Base-by-base conservation (phyloP, 2,797 vertebrate genomes). In the Lutjanus campechanus region DNA sequence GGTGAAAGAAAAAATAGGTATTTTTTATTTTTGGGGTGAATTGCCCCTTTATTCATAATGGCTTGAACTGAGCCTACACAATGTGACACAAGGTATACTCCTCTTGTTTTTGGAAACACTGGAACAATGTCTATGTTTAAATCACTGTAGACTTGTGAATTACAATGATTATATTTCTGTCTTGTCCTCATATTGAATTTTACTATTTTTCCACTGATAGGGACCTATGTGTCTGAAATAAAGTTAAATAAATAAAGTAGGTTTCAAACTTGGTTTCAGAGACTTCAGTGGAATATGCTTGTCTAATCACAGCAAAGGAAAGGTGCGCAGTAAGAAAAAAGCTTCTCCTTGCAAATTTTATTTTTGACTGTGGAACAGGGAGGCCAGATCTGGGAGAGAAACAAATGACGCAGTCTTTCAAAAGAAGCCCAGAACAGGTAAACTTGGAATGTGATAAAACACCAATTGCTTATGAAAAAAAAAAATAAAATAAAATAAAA, bases 331-430 rank as follows among this genome's bases (percentile, higher is more conserved):
- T 25, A 25, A 61, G 43, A 49, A 68, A 73, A 47, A 44, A 12
- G 8, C 25, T 54, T 66, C 12, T 22, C 9, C 41, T 69, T 71
- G 55, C 50, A 73, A 61, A 55, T 68, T 58, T 62, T 53, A 72
- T 62, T 72, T 69, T 60, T 49, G 58, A 54, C 29, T 69, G 47
- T 1, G 0, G 41, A 70, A 60, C 72, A 75, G 7, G 11, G 47
- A 20, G 61, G 44, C 13, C 11, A n/a, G 17, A 61, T 61, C 29
- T 56, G 19, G 1, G 25, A 74, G 66, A 59, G 55, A 64, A 81
- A 70, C 11, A 56, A 58, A 56, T 7, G 46, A 51, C 20, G 19
- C 22, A 46, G 8, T 19, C 5, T 50, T 59, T 76, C 5, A 55
- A 63, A 61, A 70, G 11, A 71, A 41, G 25, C 7, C 22, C 20